Evolutionary conservation across 2,888 invertebrate genomes (phyloP), one percentile per base, ranked within the genome.

Genomic region (Uloborus plumipes): DNA sequence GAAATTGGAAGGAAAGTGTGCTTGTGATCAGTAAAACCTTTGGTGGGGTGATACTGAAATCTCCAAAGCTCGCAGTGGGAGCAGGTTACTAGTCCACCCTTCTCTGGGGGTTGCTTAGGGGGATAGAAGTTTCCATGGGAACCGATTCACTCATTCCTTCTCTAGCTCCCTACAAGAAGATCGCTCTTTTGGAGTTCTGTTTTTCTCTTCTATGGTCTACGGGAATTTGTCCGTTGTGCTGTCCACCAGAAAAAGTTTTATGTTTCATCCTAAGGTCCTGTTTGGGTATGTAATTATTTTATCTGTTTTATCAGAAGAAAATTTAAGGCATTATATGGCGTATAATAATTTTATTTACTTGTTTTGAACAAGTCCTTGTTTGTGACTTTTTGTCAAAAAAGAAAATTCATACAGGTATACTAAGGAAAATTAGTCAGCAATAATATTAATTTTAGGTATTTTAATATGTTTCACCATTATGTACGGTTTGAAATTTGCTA

Each of bases 91-190:
- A 39, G 39, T 64, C 39, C 39, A 64, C 16, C 39, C 64, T 39
- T 39, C 22, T 39, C 39, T 64, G 22, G 64, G 64, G 64, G 47
- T n/a, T 18, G 55, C 18, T 55, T 55, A 20, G 20, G 55, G n/a
- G 55, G 55, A 55, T 20, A 64, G 64, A 64, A 64, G 64, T 64
- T 22, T 22, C 64, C 64, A 64, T 64, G 64, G 64, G 39, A 39
- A 64, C 64, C n/a, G 39, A 16, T n/a, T 39, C 64, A 64, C 39
- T 64, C 64, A 15, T 64, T 64, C 22, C 9, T n/a, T 39, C 14
- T 31, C 64, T 39, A 39, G n/a, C 31, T 64, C 31, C 47, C 16
- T n/a, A 26, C 59, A 18, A 39, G 64, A 39, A 26, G 13, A 64
- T 64, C 64, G n/a, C 64, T 64, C 39, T 39, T 64, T 7, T 22